These are phyloP conservation scores for Plestiodon gilberti DNA, from an alignment of 2,113 vertebrate species.

Conservation along the genomic window DNA sequence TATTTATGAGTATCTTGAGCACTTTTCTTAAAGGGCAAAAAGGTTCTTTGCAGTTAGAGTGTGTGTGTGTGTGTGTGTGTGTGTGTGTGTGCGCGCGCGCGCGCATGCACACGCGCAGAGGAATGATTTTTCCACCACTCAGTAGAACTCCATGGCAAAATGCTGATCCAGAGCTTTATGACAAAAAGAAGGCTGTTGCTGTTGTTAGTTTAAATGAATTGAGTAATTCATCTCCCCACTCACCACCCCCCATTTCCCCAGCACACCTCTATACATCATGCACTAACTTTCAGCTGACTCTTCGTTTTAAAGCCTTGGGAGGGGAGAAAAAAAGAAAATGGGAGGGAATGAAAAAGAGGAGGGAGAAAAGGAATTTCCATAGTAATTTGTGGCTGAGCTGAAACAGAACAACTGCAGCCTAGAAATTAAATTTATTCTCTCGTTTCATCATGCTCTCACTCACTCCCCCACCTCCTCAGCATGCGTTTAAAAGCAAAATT, in stretches of 20 bases:
- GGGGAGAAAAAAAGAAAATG: background rate
- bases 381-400: conserved; percentile 49
- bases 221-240: background rate
- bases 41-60: background rate
- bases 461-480: background rate
- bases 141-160: background rate
- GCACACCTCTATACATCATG: background rate
- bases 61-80: background rate
- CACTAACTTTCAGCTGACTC: conserved; percentile 39
- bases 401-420: conserved; percentile 31
- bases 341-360: conserved; percentile 11
- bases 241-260: background rate
- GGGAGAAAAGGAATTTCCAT: conserved; percentile 51
- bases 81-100: background rate
- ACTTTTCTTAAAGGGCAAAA: background rate
- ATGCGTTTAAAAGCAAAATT: background rate
- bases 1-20: background rate
- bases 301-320: background rate
- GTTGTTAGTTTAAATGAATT: background rate
- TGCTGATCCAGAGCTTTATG: conserved; percentile 5
- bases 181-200: background rate
- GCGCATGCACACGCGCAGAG: background rate
- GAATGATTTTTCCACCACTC: background rate
- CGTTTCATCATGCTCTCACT: background rate
- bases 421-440: conserved; percentile 43